A percentile compares a stretch with the other conserved stretches of the same genome.
Conservation (phyloP, 2,113 vertebrate species). For the Mastomys coucha region DNA sequence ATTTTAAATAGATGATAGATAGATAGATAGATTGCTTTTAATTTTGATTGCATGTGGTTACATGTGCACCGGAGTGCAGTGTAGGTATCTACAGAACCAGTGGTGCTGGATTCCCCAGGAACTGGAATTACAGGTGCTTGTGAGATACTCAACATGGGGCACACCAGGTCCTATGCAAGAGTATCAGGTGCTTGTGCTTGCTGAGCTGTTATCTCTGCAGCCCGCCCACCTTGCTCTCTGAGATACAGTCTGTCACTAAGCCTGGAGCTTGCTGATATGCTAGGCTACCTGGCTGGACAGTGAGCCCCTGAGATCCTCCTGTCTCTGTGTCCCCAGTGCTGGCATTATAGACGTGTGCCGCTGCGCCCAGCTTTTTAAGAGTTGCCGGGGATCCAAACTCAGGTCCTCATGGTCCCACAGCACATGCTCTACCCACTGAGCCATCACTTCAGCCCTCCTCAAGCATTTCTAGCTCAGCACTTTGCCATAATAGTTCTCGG, state of each 20-base stretch:
- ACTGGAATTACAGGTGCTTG: background rate
- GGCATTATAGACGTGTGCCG: background rate
- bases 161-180: background rate
- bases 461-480: background rate
- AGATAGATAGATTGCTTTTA: too few species aligned
- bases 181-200: background rate
- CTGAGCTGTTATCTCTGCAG: background rate
- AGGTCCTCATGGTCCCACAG: background rate
- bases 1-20: background rate
- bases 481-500: background rate
- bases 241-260: constrained; percentile 85
- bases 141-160: background rate
- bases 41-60: background rate
- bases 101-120: background rate
- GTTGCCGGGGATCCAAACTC: background rate
- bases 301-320: background rate
- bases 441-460: background rate
- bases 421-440: background rate
- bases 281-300: too few species aligned
- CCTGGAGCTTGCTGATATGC: too few species aligned
- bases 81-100: background rate
- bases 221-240: background rate
- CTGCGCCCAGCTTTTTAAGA: background rate
- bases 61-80: background rate
- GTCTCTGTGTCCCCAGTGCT: background rate